Conservation (phyloP, 37 sponge, comb jelly and placozoan genomes). For the Crambe crambe region DNA sequence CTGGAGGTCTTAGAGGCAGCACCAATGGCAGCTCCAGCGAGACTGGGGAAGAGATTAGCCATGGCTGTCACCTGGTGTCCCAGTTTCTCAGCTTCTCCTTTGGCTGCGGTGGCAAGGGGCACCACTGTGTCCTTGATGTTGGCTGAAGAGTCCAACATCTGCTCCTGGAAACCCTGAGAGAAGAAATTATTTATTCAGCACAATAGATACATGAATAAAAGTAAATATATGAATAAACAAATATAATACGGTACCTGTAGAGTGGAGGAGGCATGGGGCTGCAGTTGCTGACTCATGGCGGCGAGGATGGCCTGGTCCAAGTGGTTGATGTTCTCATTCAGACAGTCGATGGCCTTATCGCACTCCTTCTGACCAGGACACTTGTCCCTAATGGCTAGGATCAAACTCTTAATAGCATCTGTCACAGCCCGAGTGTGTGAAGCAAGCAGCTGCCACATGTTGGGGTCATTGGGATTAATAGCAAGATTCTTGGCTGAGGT, state of each 20-base stretch:
- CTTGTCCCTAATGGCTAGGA: constrained; percentile 59
- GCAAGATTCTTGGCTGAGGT: constrained; percentile 85
- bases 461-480: constrained; percentile 85
- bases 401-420: constrained; percentile 76
- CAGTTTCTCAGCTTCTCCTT: constrained; percentile 94
- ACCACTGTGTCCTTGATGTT: constrained; percentile 77
- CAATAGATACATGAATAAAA: too few relatives aligned
- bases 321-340: constrained; percentile 75
- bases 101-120: constrained; percentile 81
- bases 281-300: constrained; percentile 73
- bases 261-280: constrained; percentile 68
- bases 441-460: constrained; percentile 92
- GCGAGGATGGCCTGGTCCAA: constrained; percentile 87
- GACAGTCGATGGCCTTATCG: constrained; percentile 75
- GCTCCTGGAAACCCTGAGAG: constrained; percentile 83
- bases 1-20: constrained; percentile 79
- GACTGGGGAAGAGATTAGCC: constrained; percentile 71
- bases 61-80: constrained; percentile 90
- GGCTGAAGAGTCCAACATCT: constrained; percentile 60
- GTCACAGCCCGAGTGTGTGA: constrained; percentile 84
- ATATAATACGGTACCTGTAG: constrained; percentile 40
- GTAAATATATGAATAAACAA: background rate
- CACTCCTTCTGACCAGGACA: constrained; percentile 87
- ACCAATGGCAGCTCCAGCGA: constrained; percentile 87
- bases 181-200: background rate